phyloP scores from a whole-genome alignment of 2,797 vertebrate species.

The Serranus cabrilla region DNA sequence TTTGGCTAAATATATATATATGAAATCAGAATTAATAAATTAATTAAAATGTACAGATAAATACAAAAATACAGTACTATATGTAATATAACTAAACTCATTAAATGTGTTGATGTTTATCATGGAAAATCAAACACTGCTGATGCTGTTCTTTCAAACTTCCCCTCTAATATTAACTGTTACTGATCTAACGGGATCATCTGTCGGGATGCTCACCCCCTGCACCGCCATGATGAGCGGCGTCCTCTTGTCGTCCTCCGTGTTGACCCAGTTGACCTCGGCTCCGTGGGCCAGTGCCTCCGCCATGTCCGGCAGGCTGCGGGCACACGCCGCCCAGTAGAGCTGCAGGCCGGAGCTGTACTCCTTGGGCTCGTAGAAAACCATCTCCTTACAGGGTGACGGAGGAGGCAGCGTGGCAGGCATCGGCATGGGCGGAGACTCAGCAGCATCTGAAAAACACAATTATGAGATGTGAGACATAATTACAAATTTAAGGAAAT shows the following conservation, averaged over 20 bases:
- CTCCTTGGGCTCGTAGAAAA: constrained; percentile 88
- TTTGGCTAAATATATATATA: neutral
- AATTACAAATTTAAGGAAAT: neutral
- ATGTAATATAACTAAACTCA: no score
- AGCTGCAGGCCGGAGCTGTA: constrained; percentile 91
- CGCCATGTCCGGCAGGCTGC: constrained; percentile 95
- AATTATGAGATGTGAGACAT: no score
- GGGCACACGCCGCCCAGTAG: constrained; percentile 92
- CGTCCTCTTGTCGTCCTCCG: constrained; percentile 91
- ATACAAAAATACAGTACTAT: no score
- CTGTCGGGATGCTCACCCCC: constrained; percentile 86
- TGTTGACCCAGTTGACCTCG: constrained; percentile 95
- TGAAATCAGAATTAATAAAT: no score
- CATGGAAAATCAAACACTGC: no score
- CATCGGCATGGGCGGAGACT: constrained; percentile 71
- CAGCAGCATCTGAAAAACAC: constrained; percentile 62
- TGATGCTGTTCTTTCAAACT: no score
- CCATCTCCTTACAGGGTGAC: constrained; percentile 82
- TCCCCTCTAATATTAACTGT: no score
- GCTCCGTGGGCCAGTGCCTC: constrained; percentile 96
- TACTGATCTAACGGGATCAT: neutral
- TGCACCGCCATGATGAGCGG: constrained; percentile 97
- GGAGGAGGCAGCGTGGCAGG: constrained; percentile 74
- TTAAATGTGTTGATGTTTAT: no score
- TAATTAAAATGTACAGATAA: no score